Base-by-base conservation (phyloP, 2,113 vertebrate species). In the Ciconia maguari region DNA sequence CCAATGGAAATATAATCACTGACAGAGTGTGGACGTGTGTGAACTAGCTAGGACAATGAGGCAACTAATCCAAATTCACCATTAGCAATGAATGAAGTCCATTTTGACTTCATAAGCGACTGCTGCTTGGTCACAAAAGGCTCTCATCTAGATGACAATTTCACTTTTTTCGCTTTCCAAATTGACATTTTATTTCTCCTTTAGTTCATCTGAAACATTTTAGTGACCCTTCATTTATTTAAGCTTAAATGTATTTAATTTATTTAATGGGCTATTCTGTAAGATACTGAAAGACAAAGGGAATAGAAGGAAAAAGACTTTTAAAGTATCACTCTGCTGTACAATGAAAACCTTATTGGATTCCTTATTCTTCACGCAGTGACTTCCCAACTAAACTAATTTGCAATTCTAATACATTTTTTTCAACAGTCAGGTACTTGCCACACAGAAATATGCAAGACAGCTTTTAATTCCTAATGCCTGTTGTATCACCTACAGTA, bases 111-210 rank as follows among this genome's bases (percentile, higher is more conserved):
- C 19, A 6, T 26, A 88, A 74, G 17, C 64, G 38, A 85, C 32
- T 80, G 64, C 16, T 80, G 11, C 32, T 58, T 46, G 77, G 66
- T 87, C 44, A 76, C 46, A 87, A 94, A 78, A 92, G 3, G 25
- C 17, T 62, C 72, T 69, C 58, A 62, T 72, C 32, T 38, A 54
- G 46, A 80, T 41, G 38, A 65, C 2, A 8, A 34, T 77, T 89
- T 89, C 11, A 24, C 16, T 41, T 93, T 71, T 90, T 64, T 9
- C 27, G 57, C 44, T 38, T 96, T 83, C 17, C 29, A 85, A 42
- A 93, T 9, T 46, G 77, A 34, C 30, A 21, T 89, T 92, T 94
- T 91, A 91, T 93, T 97, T 96, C 90, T 91, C 54, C 20, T 94
- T 87, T 79, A 76, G 32, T 76, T 94, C 62, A 30, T 51, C 42